A percentile compares a stretch with the other conserved stretches of the same genome.
Conservation (phyloP, 2,113 vertebrate species). For the Ramphastos sulfuratus region DNA sequence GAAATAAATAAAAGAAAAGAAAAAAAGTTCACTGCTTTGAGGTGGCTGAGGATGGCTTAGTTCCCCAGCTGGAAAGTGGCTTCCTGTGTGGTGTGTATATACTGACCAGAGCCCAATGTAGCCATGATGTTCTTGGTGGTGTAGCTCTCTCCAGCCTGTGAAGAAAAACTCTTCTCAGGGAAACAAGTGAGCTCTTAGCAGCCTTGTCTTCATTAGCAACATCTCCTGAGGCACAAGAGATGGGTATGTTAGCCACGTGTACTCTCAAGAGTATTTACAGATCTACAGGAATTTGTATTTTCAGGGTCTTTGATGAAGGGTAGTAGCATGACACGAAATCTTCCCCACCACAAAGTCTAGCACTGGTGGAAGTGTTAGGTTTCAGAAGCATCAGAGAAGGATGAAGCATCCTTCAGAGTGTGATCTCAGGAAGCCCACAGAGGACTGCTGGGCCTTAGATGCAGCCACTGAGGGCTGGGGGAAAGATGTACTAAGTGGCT, state of each 20-base stretch:
- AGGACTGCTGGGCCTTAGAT: neutral
- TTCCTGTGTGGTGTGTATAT: neutral
- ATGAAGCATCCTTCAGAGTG: neutral
- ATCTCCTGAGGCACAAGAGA: neutral
- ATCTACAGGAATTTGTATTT: neutral
- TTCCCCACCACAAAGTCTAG: neutral
- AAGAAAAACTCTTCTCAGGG: neutral
- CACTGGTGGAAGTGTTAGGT: neutral
- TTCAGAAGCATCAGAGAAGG: neutral
- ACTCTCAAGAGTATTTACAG: neutral
- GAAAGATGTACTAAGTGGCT: neutral
- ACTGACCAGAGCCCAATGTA: too few species aligned
- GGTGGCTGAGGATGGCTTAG: neutral
- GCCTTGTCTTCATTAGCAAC: neutral
- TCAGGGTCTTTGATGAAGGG: neutral
- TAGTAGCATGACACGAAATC: neutral
- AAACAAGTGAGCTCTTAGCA: neutral
- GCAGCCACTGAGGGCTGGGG: fast-evolving
- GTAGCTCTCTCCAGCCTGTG: neutral
- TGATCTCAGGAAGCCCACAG: neutral
- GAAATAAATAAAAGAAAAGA: neutral
- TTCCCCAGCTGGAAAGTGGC: neutral
- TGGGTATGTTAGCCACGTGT: neutral
- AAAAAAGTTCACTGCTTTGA: neutral
- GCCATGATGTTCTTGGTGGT: neutral